Conservation (phyloP, 2,888 invertebrate genomes). For the Hirudinaria manillensis region DNA sequence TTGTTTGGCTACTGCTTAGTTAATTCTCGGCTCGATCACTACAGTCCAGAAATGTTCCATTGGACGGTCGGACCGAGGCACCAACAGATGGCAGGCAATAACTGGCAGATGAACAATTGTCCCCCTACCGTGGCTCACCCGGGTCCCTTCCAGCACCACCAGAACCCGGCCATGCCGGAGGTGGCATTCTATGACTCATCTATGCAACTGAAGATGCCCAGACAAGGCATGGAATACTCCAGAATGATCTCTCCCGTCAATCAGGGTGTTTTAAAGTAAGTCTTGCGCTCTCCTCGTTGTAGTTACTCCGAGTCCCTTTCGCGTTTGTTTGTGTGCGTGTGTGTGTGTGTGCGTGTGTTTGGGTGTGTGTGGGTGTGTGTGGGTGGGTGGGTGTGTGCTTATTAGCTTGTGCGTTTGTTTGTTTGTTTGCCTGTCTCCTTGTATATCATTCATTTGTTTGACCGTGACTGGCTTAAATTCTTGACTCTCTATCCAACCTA, state of each 20-base stretch:
- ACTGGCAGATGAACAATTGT: conserved; percentile 3
- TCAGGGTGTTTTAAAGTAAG: conserved; percentile 19
- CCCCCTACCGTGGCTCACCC: background rate
- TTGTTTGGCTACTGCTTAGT: too few relatives aligned
- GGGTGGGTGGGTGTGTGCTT: background rate
- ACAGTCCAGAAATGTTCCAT: conserved; percentile 13
- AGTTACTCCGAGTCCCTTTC: background rate
- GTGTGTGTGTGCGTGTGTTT: background rate
- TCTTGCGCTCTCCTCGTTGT: background rate
- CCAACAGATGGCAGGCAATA: background rate
- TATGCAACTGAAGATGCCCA: conserved; percentile 12
- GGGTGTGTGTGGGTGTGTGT: background rate
- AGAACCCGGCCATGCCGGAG: background rate
- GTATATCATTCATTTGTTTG: too few relatives aligned
- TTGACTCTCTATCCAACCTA: too few relatives aligned
- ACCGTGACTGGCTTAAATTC: too few relatives aligned
- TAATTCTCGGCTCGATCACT: too few relatives aligned
- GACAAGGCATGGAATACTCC: conserved; percentile 16
- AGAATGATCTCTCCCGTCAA: conserved; percentile 22
- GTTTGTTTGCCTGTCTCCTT: too few relatives aligned
- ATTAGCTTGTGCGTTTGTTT: background rate
- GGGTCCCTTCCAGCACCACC: background rate
- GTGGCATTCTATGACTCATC: conserved; percentile 18
- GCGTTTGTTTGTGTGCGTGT: background rate
- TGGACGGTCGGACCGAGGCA: background rate